Percentiles rank a stretch among this genome's conserved stretches.
Evolutionary conservation across 2,113 vertebrate species (phyloP).

Genomic region (Hemiprocne comata): DNA sequence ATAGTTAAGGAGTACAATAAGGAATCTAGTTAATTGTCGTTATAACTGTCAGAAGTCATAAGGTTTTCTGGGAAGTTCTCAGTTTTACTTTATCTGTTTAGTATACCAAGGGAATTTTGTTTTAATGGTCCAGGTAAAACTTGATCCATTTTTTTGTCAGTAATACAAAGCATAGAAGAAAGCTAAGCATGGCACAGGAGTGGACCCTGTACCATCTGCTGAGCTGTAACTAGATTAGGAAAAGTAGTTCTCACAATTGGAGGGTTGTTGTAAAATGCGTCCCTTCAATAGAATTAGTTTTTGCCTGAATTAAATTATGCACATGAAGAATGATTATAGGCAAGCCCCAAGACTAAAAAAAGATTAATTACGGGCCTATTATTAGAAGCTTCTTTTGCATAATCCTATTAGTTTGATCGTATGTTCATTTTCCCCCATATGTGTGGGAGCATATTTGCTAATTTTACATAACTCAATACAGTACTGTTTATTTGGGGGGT

Average conservation of each 20-base stretch:
- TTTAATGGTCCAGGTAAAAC: neutral
- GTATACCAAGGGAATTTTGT: neutral
- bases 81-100: neutral
- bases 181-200: neutral
- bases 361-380: constrained; percentile 62
- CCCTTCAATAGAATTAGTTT: constrained; percentile 50
- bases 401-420: constrained; percentile 51
- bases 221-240: constrained; percentile 29
- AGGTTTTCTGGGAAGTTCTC: too few species aligned
- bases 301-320: constrained; percentile 36
- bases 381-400: constrained; percentile 59
- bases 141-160: neutral
- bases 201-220: neutral
- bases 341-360: constrained; percentile 34
- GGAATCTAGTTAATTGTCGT: neutral
- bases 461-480: neutral
- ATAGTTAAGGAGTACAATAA: neutral
- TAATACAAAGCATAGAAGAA: neutral
- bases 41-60: too few species aligned
- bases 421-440: constrained; percentile 18
- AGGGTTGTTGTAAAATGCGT: neutral
- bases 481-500: neutral
- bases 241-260: neutral
- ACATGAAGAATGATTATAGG: constrained; percentile 49
- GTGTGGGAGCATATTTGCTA: neutral